These are phyloP conservation scores for Hippocampus zosterae DNA, from an alignment of 2,113 vertebrate species.

Conservation along the genomic window DNA sequence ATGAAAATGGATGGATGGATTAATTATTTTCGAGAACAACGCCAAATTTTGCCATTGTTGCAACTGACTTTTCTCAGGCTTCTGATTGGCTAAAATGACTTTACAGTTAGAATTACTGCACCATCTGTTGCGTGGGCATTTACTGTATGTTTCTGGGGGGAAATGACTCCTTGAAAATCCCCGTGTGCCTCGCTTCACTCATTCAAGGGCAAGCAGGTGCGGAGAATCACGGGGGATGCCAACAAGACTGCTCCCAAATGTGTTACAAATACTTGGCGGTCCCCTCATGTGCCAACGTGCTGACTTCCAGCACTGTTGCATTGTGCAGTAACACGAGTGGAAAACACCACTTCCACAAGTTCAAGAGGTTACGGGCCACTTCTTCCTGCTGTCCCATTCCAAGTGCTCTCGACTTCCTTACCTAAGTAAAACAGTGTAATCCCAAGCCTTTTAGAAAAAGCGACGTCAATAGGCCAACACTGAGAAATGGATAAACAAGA, in stretches of 20 bases:
- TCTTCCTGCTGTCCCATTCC: conserved; percentile 83
- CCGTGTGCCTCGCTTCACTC: background rate
- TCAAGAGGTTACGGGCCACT: conserved; percentile 88
- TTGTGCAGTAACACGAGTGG: conserved; percentile 47
- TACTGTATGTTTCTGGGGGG: background rate
- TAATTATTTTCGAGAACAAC: no score
- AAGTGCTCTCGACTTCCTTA: conserved; percentile 85
- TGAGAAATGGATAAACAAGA: conserved; percentile 90
- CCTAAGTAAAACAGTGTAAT: conserved; percentile 80
- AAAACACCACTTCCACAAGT: conserved; percentile 72
- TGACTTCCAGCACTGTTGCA: conserved; percentile 53
- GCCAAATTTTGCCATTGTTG: background rate
- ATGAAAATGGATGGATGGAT: no score
- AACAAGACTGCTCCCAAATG: conserved; percentile 24
- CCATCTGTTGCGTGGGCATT: conserved; percentile 1
- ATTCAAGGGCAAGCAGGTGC: conserved; percentile 70
- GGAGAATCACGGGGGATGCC: conserved; percentile 42
- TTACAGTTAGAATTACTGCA: background rate
- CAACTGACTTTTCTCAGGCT: background rate
- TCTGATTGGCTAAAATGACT: background rate
- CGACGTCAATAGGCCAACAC: conserved; percentile 75
- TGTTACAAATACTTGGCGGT: conserved; percentile 43
- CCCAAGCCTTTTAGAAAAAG: conserved; percentile 75
- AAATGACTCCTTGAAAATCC: conserved; percentile 5
- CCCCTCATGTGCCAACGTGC: conserved; percentile 34